Percentiles rank a stretch among this genome's conserved stretches.
phyloP scores from a whole-genome alignment of 2,797 vertebrate genomes.

The Zenarchopterus dispar region DNA sequence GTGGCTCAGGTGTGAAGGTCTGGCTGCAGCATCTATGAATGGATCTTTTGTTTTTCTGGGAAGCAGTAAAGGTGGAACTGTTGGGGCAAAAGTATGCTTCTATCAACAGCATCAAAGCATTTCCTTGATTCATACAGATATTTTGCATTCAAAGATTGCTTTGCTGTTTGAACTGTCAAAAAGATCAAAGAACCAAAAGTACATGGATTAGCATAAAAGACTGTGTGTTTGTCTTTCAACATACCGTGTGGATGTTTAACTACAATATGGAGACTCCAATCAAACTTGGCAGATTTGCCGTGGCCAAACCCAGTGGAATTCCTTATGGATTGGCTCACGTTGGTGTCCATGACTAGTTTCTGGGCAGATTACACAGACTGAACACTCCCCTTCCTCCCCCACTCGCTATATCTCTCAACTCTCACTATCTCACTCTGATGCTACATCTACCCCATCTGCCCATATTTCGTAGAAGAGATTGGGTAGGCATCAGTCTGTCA shows the following conservation, averaged over 20 bases:
- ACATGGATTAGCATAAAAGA: no score
- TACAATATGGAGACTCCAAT: no score
- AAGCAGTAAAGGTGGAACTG: background rate
- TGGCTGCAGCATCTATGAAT: background rate
- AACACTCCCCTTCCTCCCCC: constrained; percentile 51
- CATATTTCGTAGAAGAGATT: constrained; percentile 59
- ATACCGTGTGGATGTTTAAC: no score
- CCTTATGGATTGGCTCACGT: constrained; percentile 32
- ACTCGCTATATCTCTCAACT: constrained; percentile 52
- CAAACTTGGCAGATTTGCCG: background rate
- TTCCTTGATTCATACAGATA: background rate
- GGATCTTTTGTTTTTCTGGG: no score
- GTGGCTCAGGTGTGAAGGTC: background rate
- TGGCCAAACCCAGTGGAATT: constrained; percentile 33
- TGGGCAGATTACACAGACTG: constrained; percentile 73
- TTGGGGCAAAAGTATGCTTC: background rate
- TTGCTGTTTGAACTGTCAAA: background rate
- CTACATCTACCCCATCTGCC: constrained; percentile 70
- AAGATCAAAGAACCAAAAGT: no score
- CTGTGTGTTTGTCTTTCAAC: no score
- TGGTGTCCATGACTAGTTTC: constrained; percentile 68
- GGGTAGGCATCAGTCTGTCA: constrained; percentile 53
- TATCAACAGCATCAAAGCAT: background rate
- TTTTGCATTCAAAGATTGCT: constrained; percentile 14
- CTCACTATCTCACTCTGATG: constrained; percentile 59